Percentiles rank a stretch among this genome's conserved stretches.
Evolutionary conservation across 1,140 invertebrate genomes (phyloP).

Genomic region (Aphidius ervi): DNA sequence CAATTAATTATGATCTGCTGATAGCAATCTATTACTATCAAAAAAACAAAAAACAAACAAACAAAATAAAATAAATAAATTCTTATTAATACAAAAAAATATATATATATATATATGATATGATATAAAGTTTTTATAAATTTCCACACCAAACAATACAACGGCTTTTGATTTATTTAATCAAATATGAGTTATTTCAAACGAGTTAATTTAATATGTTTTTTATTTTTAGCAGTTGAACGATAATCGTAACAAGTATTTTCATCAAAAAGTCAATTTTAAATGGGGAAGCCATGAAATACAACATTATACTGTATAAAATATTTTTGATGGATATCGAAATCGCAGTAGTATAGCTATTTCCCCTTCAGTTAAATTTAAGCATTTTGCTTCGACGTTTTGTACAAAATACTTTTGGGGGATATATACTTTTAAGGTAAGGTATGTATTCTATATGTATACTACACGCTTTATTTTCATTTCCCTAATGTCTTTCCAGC

Average conservation of each 20-base stretch:
- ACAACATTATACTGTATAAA: no score
- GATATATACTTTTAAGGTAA: background rate
- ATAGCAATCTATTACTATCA: conserved; percentile 49
- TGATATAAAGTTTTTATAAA: background rate
- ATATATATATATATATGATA: no score
- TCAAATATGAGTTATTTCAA: no score
- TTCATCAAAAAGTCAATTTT: no score
- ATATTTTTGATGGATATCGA: conserved; percentile 25
- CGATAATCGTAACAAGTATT: no score
- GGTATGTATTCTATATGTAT: background rate
- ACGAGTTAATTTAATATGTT: no score
- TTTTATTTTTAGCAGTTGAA: no score
- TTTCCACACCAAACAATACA: no score
- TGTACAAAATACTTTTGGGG: conserved; percentile 1
- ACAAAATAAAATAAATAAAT: conserved; percentile 43
- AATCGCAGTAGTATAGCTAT: conserved; percentile 30
- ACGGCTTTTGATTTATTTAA: no score
- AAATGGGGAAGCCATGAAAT: no score
- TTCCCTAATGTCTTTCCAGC: conserved; percentile 53
- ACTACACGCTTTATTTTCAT: conserved; percentile 29
- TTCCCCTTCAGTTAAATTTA: conserved; percentile 25
- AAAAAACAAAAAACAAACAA: conserved; percentile 33
- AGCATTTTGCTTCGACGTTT: conserved; percentile 14
- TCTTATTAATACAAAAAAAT: conserved; percentile 47
- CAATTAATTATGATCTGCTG: conserved; percentile 44